Evolutionary conservation across 2,113 vertebrate species (phyloP).

Genomic region (Brevimyrus niger): DNA sequence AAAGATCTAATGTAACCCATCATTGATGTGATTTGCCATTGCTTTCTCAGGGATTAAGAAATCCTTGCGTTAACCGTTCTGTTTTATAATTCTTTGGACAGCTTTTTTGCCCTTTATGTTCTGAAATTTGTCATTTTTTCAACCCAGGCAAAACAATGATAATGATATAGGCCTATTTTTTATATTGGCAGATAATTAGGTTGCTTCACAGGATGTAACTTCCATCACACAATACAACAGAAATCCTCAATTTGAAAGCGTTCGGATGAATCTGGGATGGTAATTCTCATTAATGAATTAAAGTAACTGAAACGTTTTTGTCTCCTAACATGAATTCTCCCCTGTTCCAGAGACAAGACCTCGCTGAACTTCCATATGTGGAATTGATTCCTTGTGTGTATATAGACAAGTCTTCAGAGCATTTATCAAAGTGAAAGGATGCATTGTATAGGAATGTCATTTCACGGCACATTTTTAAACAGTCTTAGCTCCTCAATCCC

Average conservation of each 20-base stretch:
- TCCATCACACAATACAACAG: not conserved
- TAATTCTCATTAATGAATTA: not conserved
- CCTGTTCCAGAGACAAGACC: not conserved
- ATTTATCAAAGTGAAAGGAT: not conserved
- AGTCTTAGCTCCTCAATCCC: not conserved
- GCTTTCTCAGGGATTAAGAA: conserved; percentile 13
- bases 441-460: not conserved
- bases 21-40: not conserved
- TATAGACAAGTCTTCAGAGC: not conserved
- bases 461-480: not conserved
- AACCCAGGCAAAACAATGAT: not conserved
- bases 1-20: not conserved
- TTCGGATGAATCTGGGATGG: not conserved
- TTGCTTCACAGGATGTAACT: not conserved
- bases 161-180: not conserved
- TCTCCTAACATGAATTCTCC: not conserved
- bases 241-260: not conserved
- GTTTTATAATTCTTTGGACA: conserved; percentile 12
- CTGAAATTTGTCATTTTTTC: not conserved
- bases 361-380: not conserved
- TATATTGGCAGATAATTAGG: not conserved
- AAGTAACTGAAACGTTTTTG: not conserved
- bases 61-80: not conserved
- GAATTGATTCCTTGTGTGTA: not conserved
- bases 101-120: conserved; percentile 17